Percentiles rank a stretch among this genome's conserved stretches.
Conservation (phyloP, 2,888 invertebrate species). For the Papilio protenor region DNA sequence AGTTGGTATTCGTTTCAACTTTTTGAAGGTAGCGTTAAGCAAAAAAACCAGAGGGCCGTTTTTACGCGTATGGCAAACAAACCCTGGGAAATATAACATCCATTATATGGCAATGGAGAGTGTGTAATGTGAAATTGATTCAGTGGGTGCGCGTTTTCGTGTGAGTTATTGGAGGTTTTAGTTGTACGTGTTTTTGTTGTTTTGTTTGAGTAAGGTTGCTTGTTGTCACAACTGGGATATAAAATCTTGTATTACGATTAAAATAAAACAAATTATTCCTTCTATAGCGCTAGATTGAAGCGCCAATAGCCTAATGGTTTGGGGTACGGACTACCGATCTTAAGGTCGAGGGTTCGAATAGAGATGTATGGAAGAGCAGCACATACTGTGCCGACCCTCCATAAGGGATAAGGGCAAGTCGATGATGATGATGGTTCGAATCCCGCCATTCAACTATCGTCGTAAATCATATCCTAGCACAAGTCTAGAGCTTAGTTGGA, state of each 20-base stretch:
- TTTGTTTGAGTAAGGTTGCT: conserved; percentile 26
- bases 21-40: conserved; percentile 35
- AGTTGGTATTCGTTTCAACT: conserved; percentile 24
- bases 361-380: no score
- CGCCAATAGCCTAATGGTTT: no score
- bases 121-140: conserved; percentile 57
- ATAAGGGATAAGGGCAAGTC: no score
- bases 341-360: no score
- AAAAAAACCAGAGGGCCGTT: conserved; percentile 41
- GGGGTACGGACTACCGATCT: no score
- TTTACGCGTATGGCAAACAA: conserved; percentile 52
- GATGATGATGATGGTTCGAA: no score
- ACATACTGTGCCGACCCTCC: no score
- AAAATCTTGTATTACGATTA: conserved; percentile 54
- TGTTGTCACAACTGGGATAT: conserved; percentile 46
- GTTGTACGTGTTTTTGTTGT: conserved; percentile 40
- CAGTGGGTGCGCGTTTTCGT: conserved; percentile 45
- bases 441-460: no score
- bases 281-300: background rate
- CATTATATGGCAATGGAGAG: conserved; percentile 55
- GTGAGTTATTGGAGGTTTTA: conserved; percentile 41
- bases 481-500: no score
- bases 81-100: conserved; percentile 54
- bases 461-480: no score
- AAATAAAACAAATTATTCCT: background rate